Evolutionary conservation across 2,797 vertebrate genomes (phyloP).

Genomic region (Halcyon badia): DNA sequence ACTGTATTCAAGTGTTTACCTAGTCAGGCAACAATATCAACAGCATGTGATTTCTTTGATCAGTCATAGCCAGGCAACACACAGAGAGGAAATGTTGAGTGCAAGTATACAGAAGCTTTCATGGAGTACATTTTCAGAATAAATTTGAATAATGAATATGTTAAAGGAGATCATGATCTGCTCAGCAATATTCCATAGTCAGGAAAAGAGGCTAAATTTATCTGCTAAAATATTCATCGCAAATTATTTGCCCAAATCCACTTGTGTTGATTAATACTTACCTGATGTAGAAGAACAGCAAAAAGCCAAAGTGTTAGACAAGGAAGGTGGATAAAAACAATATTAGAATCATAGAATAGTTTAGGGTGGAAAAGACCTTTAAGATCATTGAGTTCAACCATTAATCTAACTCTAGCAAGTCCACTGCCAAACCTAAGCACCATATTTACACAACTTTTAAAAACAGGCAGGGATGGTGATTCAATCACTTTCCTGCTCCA

Average conservation of each 20-base stretch:
- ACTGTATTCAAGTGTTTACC: background rate
- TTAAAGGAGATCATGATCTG: slow-evolving; percentile 24
- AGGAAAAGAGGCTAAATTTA: slow-evolving; percentile 29
- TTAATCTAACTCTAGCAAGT: too few relatives aligned
- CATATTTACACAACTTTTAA: too few relatives aligned
- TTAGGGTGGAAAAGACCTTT: too few relatives aligned
- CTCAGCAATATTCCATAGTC: background rate
- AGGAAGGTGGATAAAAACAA: background rate
- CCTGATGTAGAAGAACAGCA: background rate
- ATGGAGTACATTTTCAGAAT: slow-evolving; percentile 24
- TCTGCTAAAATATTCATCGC: slow-evolving; percentile 41
- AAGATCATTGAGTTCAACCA: too few relatives aligned
- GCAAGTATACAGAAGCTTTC: background rate
- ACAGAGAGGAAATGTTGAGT: background rate
- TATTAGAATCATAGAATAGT: background rate
- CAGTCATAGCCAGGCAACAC: background rate
- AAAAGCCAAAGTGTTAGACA: background rate
- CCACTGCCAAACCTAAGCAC: too few relatives aligned
- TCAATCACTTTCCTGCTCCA: too few relatives aligned
- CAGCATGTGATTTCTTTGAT: background rate
- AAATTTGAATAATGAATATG: slow-evolving; percentile 57
- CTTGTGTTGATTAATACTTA: slow-evolving; percentile 13
- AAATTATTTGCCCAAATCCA: slow-evolving; percentile 45
- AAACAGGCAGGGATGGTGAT: too few relatives aligned
- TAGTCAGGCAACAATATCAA: background rate